These are phyloP conservation scores for Sanderia malayensis DNA, from an alignment of 30 jellyfish, hydroid and myxozoan genomes.

Conservation along the genomic window DNA sequence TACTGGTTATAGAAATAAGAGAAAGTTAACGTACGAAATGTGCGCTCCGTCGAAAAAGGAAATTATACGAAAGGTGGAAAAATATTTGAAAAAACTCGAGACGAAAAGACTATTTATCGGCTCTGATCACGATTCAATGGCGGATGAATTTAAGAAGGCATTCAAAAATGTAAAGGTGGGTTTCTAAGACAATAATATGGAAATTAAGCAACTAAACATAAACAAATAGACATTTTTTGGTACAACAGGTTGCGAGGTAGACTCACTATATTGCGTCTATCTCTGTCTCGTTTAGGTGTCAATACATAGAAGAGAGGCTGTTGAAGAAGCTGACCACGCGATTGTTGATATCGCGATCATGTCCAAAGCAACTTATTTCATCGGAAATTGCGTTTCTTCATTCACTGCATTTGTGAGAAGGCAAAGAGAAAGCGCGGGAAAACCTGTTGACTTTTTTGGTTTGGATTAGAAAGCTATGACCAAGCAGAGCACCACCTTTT, in stretches of 20 bases:
- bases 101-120: constrained; percentile 77
- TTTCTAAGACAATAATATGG: too few species aligned
- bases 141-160: constrained; percentile 54
- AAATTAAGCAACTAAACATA: too few species aligned
- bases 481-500: too few species aligned
- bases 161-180: constrained; percentile 43
- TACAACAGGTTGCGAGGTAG: not conserved
- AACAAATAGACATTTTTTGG: too few species aligned
- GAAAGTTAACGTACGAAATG: constrained; percentile 73
- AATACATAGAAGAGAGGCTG: constrained; percentile 47
- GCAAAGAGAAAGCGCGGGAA: constrained; percentile 67
- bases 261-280: not conserved
- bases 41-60: constrained; percentile 85
- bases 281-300: constrained; percentile 36
- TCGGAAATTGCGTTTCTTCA: constrained; percentile 96
- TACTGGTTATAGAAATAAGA: constrained; percentile 50
- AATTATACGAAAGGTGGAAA: constrained; percentile 54
- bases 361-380: constrained; percentile 76
- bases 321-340: constrained; percentile 78
- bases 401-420: constrained; percentile 88
- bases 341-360: constrained; percentile 84
- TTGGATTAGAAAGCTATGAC: not conserved
- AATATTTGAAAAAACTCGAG: constrained; percentile 35
- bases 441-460: constrained; percentile 69
- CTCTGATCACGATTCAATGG: constrained; percentile 90